phyloP scores from a whole-genome alignment of 2,113 vertebrate genomes.

The Austrofundulus limnaeus region DNA sequence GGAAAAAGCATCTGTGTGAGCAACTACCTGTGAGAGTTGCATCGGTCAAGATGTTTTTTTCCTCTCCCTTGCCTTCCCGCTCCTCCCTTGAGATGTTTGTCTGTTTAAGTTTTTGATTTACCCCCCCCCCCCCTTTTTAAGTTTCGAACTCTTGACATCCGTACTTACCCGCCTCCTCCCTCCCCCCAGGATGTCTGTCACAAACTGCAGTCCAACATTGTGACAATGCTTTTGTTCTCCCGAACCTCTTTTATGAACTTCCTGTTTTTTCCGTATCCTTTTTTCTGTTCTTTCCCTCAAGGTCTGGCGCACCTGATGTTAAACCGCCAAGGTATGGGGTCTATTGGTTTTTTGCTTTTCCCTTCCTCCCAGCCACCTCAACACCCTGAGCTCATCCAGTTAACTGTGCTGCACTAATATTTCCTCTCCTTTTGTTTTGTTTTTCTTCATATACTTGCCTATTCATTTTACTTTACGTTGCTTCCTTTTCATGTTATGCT shows the following conservation, averaged over 20 bases:
- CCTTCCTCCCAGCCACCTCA: slow-evolving; percentile 71
- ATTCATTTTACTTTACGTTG: slow-evolving; percentile 65
- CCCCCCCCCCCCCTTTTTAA: slow-evolving; percentile 64
- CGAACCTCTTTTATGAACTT: slow-evolving; percentile 85
- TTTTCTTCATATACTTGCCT: slow-evolving; percentile 61
- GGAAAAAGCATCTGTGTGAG: slow-evolving; percentile 85
- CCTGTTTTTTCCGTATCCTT: slow-evolving; percentile 84
- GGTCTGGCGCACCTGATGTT: slow-evolving; percentile 87
- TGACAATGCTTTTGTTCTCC: slow-evolving; percentile 85
- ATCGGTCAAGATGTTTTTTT: slow-evolving; percentile 83
- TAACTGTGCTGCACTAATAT: slow-evolving; percentile 75
- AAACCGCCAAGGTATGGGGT: slow-evolving; percentile 87
- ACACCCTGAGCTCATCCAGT: slow-evolving; percentile 62
- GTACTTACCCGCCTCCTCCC: no score
- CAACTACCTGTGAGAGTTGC: slow-evolving; percentile 78
- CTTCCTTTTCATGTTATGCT: slow-evolving; percentile 78
- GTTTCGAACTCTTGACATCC: slow-evolving; percentile 83
- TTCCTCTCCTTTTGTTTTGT: slow-evolving; percentile 54
- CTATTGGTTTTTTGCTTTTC: slow-evolving; percentile 78
- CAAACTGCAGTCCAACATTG: slow-evolving; percentile 88
- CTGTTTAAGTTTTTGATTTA: slow-evolving; percentile 73
- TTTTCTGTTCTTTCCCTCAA: slow-evolving; percentile 87
- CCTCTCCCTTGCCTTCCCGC: slow-evolving; percentile 66
- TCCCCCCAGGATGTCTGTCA: slow-evolving; percentile 87
- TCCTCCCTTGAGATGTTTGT: slow-evolving; percentile 74